Conservation (phyloP, 2,797 vertebrate species). For the Rhinogobio ventralis region DNA sequence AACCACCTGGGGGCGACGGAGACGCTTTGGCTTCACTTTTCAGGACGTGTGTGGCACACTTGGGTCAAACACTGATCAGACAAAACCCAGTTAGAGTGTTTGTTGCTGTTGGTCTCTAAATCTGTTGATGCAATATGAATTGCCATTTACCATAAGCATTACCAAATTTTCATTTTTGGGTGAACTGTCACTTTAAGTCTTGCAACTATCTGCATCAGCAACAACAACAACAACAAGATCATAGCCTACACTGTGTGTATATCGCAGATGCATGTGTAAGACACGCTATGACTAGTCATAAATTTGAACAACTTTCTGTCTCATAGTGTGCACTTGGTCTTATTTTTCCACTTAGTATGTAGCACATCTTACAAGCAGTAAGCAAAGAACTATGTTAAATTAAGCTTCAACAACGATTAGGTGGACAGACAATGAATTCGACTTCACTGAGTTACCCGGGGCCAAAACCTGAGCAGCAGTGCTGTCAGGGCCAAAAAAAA, state of each 20-base stretch:
- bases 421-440: slow-evolving; percentile 48
- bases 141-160: background rate
- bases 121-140: background rate
- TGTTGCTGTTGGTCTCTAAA: background rate
- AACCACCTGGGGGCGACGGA: too few species aligned
- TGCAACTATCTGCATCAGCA: background rate
- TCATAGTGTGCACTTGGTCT: background rate
- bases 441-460: background rate
- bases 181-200: background rate
- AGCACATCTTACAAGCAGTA: slow-evolving; percentile 3
- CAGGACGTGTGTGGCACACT: too few species aligned
- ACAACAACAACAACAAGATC: background rate
- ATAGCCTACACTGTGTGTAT: background rate
- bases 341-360: background rate
- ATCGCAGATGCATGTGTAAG: background rate
- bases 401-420: slow-evolving; percentile 57
- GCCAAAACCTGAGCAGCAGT: background rate
- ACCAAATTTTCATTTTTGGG: too few species aligned
- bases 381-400: slow-evolving; percentile 43
- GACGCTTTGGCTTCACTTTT: too few species aligned
- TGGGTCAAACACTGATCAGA: background rate
- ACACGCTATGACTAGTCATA: background rate
- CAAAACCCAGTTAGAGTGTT: background rate
- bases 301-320: background rate
- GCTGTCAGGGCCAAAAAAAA: background rate